These are phyloP conservation scores for Pocillopora verrucosa DNA, from an alignment of 64 coral and sea anemone genomes.

Conservation along the genomic window DNA sequence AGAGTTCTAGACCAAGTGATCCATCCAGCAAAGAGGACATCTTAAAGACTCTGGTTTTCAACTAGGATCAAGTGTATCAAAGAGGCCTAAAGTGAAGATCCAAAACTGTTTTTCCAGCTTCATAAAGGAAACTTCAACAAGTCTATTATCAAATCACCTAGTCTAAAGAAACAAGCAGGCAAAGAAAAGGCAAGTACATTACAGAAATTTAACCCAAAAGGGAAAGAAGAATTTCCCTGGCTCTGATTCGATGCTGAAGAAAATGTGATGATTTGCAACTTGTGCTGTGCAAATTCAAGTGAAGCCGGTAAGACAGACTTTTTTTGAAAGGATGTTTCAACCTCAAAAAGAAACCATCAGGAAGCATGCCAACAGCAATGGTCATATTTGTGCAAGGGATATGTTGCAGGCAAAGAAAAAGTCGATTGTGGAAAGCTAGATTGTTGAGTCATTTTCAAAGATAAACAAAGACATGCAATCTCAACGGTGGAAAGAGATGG, in stretches of 20 bases:
- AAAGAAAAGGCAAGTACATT: not conserved
- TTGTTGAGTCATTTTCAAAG: not conserved
- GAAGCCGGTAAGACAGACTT: not conserved
- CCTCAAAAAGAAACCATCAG: not conserved
- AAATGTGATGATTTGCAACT: conserved; percentile 15
- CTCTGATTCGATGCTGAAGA: not conserved
- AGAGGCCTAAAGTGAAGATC: not conserved
- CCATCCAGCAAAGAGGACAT: not conserved
- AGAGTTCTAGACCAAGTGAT: conserved; percentile 1
- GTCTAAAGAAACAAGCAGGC: conserved; percentile 8
- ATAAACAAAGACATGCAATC: conserved; percentile 14
- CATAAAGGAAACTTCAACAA: not conserved
- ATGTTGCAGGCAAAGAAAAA: conserved; percentile 5
- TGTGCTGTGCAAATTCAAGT: conserved; percentile 7
- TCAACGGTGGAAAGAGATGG: conserved; percentile 31
- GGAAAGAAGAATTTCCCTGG: conserved; percentile 7
- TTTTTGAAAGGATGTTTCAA: not conserved
- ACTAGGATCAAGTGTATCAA: not conserved
- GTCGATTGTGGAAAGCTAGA: conserved; percentile 1
- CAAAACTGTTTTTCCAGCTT: not conserved
- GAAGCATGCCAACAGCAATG: conserved; percentile 15
- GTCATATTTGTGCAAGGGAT: conserved; percentile 13
- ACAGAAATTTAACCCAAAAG: not conserved
- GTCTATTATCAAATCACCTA: not conserved
- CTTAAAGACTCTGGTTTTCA: not conserved